Evolutionary conservation across 2,797 vertebrate species (phyloP).

Genomic region (Brotula barbata): DNA sequence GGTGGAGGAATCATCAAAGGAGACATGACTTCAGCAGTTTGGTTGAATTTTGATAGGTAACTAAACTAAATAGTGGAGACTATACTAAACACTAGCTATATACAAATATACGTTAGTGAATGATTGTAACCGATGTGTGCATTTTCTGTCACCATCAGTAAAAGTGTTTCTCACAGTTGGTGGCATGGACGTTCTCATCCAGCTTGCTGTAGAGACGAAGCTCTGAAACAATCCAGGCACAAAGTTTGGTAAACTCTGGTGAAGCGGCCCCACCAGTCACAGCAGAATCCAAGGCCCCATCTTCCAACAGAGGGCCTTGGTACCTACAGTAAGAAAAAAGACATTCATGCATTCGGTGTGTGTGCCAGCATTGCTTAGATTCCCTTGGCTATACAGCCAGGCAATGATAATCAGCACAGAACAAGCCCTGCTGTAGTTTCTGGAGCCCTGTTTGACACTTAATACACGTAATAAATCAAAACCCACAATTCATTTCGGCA

Average conservation of each 20-base stretch:
- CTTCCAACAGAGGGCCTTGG: constrained; percentile 92
- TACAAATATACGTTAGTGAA: no score
- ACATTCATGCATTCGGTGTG: no score
- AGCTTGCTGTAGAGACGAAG: constrained; percentile 88
- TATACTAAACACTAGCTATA: no score
- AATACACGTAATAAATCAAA: not conserved
- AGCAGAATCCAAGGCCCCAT: constrained; percentile 86
- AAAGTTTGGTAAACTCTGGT: constrained; percentile 96
- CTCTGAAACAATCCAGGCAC: constrained; percentile 92
- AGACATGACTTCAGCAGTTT: not conserved
- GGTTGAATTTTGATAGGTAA: no score
- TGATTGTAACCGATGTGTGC: no score
- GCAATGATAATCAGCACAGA: not conserved
- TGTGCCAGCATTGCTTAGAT: not conserved
- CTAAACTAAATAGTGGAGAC: no score
- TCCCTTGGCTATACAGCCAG: not conserved
- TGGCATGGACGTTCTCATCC: constrained; percentile 96
- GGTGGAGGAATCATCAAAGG: not conserved
- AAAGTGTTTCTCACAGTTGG: constrained; percentile 93
- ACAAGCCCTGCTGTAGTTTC: not conserved
- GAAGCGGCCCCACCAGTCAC: constrained; percentile 85
- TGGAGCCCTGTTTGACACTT: not conserved
- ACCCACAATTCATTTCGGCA: not conserved
- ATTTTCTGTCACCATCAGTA: no score
- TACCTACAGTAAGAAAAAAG: constrained; percentile 90